Percentiles rank a stretch among this genome's conserved stretches.
These are phyloP conservation scores for Nannoperca obscura DNA, from an alignment of 2,797 vertebrate genomes.

Conservation along the genomic window DNA sequence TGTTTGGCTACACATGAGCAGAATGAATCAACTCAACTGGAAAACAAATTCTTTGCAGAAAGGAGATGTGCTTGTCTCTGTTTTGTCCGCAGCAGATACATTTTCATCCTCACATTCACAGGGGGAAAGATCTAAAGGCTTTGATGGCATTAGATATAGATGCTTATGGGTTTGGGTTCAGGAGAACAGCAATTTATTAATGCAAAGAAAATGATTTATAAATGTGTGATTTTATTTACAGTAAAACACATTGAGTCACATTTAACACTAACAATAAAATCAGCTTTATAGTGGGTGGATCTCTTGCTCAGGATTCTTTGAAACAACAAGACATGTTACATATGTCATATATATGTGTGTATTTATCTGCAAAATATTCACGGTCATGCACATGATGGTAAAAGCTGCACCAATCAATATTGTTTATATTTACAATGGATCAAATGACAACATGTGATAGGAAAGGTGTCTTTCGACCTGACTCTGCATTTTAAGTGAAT, in stretches of 20 bases:
- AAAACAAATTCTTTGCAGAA: slow-evolving; percentile 43
- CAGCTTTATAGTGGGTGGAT: no score
- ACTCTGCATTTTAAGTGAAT: no score
- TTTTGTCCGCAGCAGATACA: neutral
- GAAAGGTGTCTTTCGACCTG: no score
- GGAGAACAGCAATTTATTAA: neutral
- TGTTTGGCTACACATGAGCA: slow-evolving; percentile 36
- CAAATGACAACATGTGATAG: neutral
- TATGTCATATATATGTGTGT: neutral
- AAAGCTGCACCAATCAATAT: neutral
- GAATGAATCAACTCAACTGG: slow-evolving; percentile 48
- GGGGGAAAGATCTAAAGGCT: slow-evolving; percentile 13
- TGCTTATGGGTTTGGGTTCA: neutral
- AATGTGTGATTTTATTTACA: neutral
- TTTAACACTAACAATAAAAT: neutral
- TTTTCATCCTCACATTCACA: slow-evolving; percentile 17
- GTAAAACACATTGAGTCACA: neutral
- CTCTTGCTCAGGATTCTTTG: neutral
- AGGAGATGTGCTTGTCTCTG: slow-evolving; percentile 6
- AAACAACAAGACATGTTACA: no score
- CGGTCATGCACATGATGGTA: neutral
- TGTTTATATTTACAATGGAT: neutral
- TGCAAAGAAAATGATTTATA: neutral
- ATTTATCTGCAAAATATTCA: neutral
- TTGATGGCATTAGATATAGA: neutral